Evolutionary conservation across 1,140 invertebrate genomes (phyloP), one percentile per base, ranked within the genome.

Genomic region (Uloborus diversus): DNA sequence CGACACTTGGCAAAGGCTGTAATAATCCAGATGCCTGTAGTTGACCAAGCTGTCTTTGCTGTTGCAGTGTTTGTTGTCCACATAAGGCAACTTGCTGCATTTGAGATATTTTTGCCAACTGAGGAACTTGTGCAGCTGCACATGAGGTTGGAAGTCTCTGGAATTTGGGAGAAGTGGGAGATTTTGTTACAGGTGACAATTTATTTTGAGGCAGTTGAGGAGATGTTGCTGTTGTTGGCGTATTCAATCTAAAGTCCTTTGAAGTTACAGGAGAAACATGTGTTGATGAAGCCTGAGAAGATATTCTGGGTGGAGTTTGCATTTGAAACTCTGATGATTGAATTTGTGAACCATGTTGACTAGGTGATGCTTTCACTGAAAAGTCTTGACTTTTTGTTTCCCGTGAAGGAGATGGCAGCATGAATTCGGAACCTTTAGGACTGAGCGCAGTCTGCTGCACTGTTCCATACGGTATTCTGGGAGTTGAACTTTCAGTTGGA

Each of bases 381-480:
- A 78, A 78, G 0, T 78, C 73, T 27, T 78, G 73, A n/a, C 27
- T 65, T 51, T 78, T 78, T 20, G n/a, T 56, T 37, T 78, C 73
- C 1, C 62, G 4, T 23, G 73, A 65, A 65, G 73, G 73, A 14
- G 73, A 78, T n/a, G 35, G 73, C 30, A 78, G 30, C 51, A 66
- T 42, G 30, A 33, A 78, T 17, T 78, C 73, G 28, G 61, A 13
- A 5, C 61, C 73, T 57, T 78, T 81, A 17, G 68, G 79, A 47
- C 68, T 81, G 35, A 79, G 56, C 33, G 53, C 69, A 27, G 76
- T n/a, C 9, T 37, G 23, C 28, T 79, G 65, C n/a, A 47, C 53
- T 23, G 32, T 53, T 28, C 49, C 53, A 62, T 79, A 69, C 2
- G 35, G 27, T 27, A 79, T 11, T 4, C 57, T 56, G 17, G 76